Percentiles rank a stretch among this genome's conserved stretches.
These are phyloP conservation scores for Caenorhabditis panamensis DNA, from an alignment of 2,888 invertebrate genomes.

Conservation along the genomic window DNA sequence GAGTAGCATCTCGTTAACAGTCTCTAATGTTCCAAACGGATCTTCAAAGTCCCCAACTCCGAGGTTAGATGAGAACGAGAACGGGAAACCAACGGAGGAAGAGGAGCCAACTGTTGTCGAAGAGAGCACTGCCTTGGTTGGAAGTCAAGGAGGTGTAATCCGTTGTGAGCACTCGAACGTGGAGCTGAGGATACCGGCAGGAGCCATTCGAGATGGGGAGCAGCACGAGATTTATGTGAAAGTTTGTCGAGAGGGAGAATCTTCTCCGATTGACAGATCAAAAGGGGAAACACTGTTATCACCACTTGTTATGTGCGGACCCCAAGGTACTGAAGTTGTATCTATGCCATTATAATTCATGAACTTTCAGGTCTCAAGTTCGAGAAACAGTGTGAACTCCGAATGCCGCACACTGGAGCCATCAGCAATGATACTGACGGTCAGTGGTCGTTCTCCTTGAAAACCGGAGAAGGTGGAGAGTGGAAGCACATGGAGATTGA, in stretches of 20 bases:
- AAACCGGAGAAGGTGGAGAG: constrained; percentile 79
- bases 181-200: constrained; percentile 90
- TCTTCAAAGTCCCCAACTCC: constrained; percentile 57
- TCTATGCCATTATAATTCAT: too few relatives aligned
- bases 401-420: constrained; percentile 87
- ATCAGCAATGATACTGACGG: constrained; percentile 48
- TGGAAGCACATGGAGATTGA: constrained; percentile 74
- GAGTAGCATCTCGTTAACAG: constrained; percentile 56
- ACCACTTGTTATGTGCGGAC: constrained; percentile 96
- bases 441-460: constrained; percentile 84
- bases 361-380: constrained; percentile 88
- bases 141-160: constrained; percentile 86
- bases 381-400: constrained; percentile 90
- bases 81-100: constrained; percentile 38
- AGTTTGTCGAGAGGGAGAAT: constrained; percentile 81
- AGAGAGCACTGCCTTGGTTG: constrained; percentile 64
- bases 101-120: constrained; percentile 71
- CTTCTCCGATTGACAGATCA: constrained; percentile 91
- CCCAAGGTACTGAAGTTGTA: too few relatives aligned
- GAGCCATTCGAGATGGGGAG: constrained; percentile 89
- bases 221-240: constrained; percentile 95
- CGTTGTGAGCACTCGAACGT: constrained; percentile 93
- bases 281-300: constrained; percentile 95
- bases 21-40: constrained; percentile 34
- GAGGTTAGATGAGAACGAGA: constrained; percentile 54